Evolutionary conservation across 1,140 invertebrate species (phyloP).

Genomic region (Helicoverpa armigera): DNA sequence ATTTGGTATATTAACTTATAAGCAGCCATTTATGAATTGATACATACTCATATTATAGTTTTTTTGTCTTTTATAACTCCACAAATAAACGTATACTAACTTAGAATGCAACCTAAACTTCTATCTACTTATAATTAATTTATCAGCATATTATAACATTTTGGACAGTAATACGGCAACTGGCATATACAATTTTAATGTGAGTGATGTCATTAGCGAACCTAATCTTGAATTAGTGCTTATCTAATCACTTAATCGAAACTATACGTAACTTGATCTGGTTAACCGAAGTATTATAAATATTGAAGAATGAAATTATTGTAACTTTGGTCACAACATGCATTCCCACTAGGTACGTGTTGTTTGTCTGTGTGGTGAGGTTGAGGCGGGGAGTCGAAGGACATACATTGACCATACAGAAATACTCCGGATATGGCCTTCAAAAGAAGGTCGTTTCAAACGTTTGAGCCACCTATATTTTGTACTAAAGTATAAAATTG

Average conservation of each 20-base stretch:
- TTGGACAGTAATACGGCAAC: neutral
- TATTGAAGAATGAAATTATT: neutral
- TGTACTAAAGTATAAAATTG: neutral
- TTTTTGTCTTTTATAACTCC: too few species aligned
- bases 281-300: neutral
- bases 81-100: too few species aligned
- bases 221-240: neutral
- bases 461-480: neutral
- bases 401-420: conserved; percentile 12
- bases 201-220: neutral
- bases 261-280: conserved; percentile 1
- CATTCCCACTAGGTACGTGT: neutral
- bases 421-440: conserved; percentile 7
- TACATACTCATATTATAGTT: too few species aligned
- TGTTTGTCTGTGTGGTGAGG: conserved; percentile 7
- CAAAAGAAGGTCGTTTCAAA: conserved; percentile 15
- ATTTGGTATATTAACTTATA: too few species aligned
- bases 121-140: too few species aligned
- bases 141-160: too few species aligned
- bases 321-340: conserved; percentile 3
- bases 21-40: too few species aligned
- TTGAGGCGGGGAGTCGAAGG: conserved; percentile 27
- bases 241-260: conserved; percentile 8
- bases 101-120: too few species aligned
- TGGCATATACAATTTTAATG: neutral